phyloP scores from a whole-genome alignment of 2,888 invertebrate species.

The Dolichomitus sp. region DNA sequence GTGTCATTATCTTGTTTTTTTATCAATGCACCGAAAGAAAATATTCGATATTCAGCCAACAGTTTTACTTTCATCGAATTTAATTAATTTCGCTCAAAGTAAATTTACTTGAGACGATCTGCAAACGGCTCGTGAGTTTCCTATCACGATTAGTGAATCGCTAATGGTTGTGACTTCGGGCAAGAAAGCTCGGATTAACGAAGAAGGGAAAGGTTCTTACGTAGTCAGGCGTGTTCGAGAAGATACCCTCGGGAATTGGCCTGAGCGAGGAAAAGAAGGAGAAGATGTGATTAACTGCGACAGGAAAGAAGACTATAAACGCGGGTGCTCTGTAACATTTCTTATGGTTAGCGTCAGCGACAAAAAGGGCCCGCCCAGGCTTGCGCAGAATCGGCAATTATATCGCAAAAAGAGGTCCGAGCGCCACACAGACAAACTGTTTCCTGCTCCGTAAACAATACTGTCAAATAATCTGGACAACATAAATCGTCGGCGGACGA shows the following conservation, averaged over 20 bases:
- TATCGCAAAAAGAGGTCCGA: slow-evolving; percentile 77
- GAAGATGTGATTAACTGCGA: slow-evolving; percentile 66
- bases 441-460: slow-evolving; percentile 77
- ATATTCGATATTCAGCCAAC: too few species aligned
- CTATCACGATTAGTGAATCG: slow-evolving; percentile 1
- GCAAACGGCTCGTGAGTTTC: not conserved
- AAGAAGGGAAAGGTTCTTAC: slow-evolving; percentile 8
- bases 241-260: slow-evolving; percentile 51
- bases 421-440: slow-evolving; percentile 70
- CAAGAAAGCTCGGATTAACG: slow-evolving; percentile 12
- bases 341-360: slow-evolving; percentile 70
- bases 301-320: slow-evolving; percentile 57
- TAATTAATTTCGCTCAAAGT: not conserved
- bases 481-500: slow-evolving; percentile 73
- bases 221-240: slow-evolving; percentile 39
- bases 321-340: slow-evolving; percentile 65
- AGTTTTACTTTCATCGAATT: too few species aligned
- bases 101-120: not conserved
- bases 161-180: not conserved
- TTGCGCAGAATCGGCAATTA: slow-evolving; percentile 79
- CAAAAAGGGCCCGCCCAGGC: slow-evolving; percentile 79
- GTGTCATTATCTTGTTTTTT: too few species aligned
- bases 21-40: too few species aligned
- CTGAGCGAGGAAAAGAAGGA: slow-evolving; percentile 62
- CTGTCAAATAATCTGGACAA: slow-evolving; percentile 75